Conservation (phyloP, 1,140 invertebrate genomes). For the Drosophila willistoni region DNA sequence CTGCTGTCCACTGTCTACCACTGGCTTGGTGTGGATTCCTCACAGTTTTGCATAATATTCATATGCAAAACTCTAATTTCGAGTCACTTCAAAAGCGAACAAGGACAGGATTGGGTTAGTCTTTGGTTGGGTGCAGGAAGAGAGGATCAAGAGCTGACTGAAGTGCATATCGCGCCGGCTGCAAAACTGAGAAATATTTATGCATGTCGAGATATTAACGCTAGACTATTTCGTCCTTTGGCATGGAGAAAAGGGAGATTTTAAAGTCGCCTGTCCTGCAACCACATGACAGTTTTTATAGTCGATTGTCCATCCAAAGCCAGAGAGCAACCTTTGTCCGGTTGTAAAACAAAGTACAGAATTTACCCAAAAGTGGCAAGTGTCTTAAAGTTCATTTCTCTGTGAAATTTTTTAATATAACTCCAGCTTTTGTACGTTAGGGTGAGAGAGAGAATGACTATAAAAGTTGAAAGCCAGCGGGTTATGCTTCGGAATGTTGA, state of each 20-base stretch:
- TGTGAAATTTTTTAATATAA: conserved; percentile 45
- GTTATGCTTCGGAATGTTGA: neutral
- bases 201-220: conserved; percentile 54
- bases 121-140: too few species aligned
- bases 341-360: conserved; percentile 1
- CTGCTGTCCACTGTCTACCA: conserved; percentile 16
- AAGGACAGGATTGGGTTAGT: too few species aligned
- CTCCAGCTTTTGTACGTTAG: conserved; percentile 20
- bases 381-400: conserved; percentile 48
- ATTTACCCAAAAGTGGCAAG: neutral
- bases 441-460: conserved; percentile 20
- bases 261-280: conserved; percentile 41
- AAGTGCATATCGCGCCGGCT: conserved; percentile 45
- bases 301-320: neutral
- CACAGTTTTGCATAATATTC: conserved; percentile 53
- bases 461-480: conserved; percentile 32
- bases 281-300: conserved; percentile 29
- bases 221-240: conserved; percentile 47
- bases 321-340: neutral
- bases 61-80: conserved; percentile 69
- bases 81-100: conserved; percentile 22
- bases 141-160: neutral
- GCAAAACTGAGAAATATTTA: conserved; percentile 59
- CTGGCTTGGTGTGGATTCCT: conserved; percentile 4
- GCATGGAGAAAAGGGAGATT: conserved; percentile 22